Percentiles rank a stretch among this genome's conserved stretches.
Evolutionary conservation across 1,140 invertebrate genomes (phyloP).

Genomic region (Hycleus phaleratus): DNA sequence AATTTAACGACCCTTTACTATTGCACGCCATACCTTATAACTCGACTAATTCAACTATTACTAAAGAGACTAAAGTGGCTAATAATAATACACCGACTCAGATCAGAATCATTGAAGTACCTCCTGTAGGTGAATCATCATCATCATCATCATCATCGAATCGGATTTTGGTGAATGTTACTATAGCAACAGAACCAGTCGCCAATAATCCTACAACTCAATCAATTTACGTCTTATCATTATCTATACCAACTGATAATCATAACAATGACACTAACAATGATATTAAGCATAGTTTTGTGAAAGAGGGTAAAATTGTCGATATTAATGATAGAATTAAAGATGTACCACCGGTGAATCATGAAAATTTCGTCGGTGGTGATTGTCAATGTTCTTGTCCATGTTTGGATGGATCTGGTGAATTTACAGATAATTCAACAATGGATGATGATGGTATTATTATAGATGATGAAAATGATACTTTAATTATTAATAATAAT

Average conservation of each 20-base stretch:
- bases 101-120: constrained; percentile 34
- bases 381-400: constrained; percentile 70
- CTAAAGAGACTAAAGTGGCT: constrained; percentile 11
- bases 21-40: constrained; percentile 10
- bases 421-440: constrained; percentile 28
- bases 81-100: constrained; percentile 13
- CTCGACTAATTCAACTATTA: constrained; percentile 12
- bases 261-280: constrained; percentile 33
- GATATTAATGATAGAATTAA: not conserved
- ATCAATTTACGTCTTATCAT: constrained; percentile 63
- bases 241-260: constrained; percentile 59
- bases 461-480: constrained; percentile 1
- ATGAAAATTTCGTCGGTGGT: constrained; percentile 43
- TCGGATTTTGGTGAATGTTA: constrained; percentile 64
- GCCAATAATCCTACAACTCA: constrained; percentile 45
- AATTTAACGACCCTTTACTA: constrained; percentile 18
- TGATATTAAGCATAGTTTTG: constrained; percentile 42
- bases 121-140: constrained; percentile 10
- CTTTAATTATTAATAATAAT: not conserved
- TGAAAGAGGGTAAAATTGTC: constrained; percentile 29
- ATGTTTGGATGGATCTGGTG: constrained; percentile 32
- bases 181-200: constrained; percentile 58
- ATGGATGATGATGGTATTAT: constrained; percentile 25
- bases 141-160: constrained; percentile 35
- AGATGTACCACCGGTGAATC: constrained; percentile 5